Evolutionary conservation across 2,888 invertebrate genomes (phyloP), one percentile per base, ranked within the genome.

Genomic region (Xestia sexstrigata): DNA sequence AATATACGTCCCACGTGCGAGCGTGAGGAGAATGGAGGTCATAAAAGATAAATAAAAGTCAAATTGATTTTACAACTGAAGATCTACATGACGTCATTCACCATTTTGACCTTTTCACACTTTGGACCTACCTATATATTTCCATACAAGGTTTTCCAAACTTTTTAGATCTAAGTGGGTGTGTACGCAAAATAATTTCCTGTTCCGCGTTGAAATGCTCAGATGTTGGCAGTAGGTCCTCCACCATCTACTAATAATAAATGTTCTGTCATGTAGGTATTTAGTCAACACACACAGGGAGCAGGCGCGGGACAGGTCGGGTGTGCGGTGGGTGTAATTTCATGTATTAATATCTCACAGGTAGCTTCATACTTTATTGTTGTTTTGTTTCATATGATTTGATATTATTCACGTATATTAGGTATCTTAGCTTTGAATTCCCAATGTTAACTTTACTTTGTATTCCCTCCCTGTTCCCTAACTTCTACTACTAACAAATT

Each of bases 1-100:
- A 76, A 49, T 83, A 73, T 69, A 68, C 71, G 26, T 15, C 49
- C 2, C 62, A 58, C 70, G 58, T 78, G 35, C 65, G 47, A 45
- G 47, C 81, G 73, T 73, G 74, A 47, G 23, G 1, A 30, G 69
- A 75, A 79, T 77, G 49, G 45, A 69, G 47, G n/a, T 17, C 35
- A 62, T 62, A 73, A 75, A 72, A 62, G 45, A 71, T 45, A 9
- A 60, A 69, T 63, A 75, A 71, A 60, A 69, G 23, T 66, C 5
- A 73, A 84, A 81, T 81, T 58, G 74, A 75, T 84, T 73, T 75
- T 15, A 65, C 17, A 68, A 60, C 70, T 47, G 65, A 35, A 66
- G 17, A 55, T 11, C 39, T 11, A 55, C 47, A 47, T 30, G 42
- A 42, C 42, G 55, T 55, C 23, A 23, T 49, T 26, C 6, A 69